Evolutionary conservation across 2,888 invertebrate species (phyloP).

Genomic region (Noctua janthina): DNA sequence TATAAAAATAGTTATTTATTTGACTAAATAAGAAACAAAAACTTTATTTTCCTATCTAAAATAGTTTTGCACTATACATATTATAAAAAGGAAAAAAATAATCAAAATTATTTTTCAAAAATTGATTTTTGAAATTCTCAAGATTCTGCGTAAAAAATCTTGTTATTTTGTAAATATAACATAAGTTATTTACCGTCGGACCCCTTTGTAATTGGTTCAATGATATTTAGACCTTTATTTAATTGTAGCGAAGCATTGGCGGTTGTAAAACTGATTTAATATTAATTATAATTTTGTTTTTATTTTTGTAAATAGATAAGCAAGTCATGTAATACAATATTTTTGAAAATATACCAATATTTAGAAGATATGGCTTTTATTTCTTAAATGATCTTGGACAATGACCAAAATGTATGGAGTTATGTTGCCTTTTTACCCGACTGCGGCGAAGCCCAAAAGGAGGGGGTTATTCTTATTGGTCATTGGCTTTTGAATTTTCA

Average conservation of each 20-base stretch:
- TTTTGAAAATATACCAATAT: slow-evolving; percentile 90
- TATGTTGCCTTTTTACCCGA: too few species aligned
- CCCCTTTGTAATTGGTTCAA: slow-evolving; percentile 55
- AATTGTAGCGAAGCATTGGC: slow-evolving; percentile 72
- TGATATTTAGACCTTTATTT: slow-evolving; percentile 64
- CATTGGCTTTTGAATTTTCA: too few species aligned
- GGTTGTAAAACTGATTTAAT: slow-evolving; percentile 74
- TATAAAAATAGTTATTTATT: slow-evolving; percentile 25
- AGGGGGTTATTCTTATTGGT: too few species aligned
- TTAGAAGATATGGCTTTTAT: slow-evolving; percentile 79
- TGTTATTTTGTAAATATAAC: slow-evolving; percentile 69
- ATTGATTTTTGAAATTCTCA: slow-evolving; percentile 36
- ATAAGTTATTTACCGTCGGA: slow-evolving; percentile 55
- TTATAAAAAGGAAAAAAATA: slow-evolving; percentile 43
- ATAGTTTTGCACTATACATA: slow-evolving; percentile 51
- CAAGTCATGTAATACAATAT: slow-evolving; percentile 90
- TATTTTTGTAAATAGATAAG: slow-evolving; percentile 88
- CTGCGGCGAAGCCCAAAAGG: too few species aligned
- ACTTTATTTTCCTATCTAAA: slow-evolving; percentile 59
- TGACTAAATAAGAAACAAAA: slow-evolving; percentile 23
- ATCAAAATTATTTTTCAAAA: slow-evolving; percentile 59
- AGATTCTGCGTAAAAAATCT: slow-evolving; percentile 53
- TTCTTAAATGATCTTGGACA: slow-evolving; percentile 41
- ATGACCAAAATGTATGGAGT: too few species aligned
- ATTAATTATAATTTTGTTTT: slow-evolving; percentile 83